Evolutionary conservation across 2,797 vertebrate species (phyloP), one percentile per base, ranked within the genome.

Genomic region (Gymnocypris eckloni): DNA sequence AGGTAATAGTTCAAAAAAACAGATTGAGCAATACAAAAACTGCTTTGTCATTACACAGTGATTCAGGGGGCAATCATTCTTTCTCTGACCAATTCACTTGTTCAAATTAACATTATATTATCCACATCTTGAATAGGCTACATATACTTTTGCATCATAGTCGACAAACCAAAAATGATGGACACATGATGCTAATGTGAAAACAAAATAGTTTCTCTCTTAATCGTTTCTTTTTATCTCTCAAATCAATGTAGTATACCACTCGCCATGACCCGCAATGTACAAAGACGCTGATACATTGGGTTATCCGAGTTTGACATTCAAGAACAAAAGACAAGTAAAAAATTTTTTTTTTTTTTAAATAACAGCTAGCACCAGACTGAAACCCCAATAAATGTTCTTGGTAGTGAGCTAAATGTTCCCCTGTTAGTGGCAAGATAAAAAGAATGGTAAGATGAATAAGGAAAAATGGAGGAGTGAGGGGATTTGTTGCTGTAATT

Each of bases 391-490:
- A 82, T 73, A 78, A 37, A 73, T 50, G 56, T 87, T 71, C 77
- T 69, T 79, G 33, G 39, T 33, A 70, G 81, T 86, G 71, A 71
- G 86, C 61, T 80, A 86, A 89, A 89, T 43, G 13, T 33, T 77
- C 2, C 84, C 86, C 88, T 86, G 86, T 89, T 89, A 89, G 84
- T 84, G 84, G 41, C 73, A 78, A 70, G 82, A 89, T 88, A 86
- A 88, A 87, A 88, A 82, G 82, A 87, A 84, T 79, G 50, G 70
- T 75, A 81, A 41, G 37, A 72, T 71, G 43, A 81, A 81, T 16
- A 86, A 56, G 71, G 50, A 83, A 81, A 70, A 76, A 79, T 61
- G 28, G 33, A 78, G 66, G 37, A 59, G 67, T 82, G 28, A 37
- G 70, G 69, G 67, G 69, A 81, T 82, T 67, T 54, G 45, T 78